Evolutionary conservation across 2,113 vertebrate species (phyloP).

Genomic region (Hypanus sabinus): DNA sequence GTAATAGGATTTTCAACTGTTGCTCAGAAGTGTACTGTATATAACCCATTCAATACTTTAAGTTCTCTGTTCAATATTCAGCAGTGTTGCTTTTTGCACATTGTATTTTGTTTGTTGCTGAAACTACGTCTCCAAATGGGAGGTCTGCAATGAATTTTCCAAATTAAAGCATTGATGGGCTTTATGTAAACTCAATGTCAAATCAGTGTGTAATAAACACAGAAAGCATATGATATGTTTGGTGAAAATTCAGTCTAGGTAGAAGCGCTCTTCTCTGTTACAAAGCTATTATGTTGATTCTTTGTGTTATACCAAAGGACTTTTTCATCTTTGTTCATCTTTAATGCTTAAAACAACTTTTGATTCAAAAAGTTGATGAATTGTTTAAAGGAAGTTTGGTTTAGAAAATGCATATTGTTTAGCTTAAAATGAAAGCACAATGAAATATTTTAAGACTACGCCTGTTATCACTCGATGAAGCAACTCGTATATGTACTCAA

Average conservation of each 20-base stretch:
- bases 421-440: not conserved
- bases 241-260: not conserved
- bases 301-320: not conserved
- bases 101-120: slow-evolving; percentile 42
- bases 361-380: slow-evolving; percentile 5
- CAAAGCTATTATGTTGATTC: not conserved
- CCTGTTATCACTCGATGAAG: slow-evolving; percentile 1
- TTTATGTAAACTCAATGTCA: slow-evolving; percentile 42
- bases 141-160: slow-evolving; percentile 49
- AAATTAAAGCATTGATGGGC: slow-evolving; percentile 46
- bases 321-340: not conserved
- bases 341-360: not conserved
- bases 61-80: not conserved
- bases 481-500: not conserved
- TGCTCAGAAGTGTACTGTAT: not conserved
- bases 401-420: not conserved
- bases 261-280: not conserved
- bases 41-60: not conserved
- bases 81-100: not conserved
- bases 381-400: not conserved
- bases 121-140: slow-evolving; percentile 60
- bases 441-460: not conserved
- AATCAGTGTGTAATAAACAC: slow-evolving; percentile 24
- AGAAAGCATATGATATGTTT: not conserved
- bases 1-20: not conserved